Base-by-base conservation (phyloP, 1,140 invertebrate species). In the Drosophila seguyi region DNA sequence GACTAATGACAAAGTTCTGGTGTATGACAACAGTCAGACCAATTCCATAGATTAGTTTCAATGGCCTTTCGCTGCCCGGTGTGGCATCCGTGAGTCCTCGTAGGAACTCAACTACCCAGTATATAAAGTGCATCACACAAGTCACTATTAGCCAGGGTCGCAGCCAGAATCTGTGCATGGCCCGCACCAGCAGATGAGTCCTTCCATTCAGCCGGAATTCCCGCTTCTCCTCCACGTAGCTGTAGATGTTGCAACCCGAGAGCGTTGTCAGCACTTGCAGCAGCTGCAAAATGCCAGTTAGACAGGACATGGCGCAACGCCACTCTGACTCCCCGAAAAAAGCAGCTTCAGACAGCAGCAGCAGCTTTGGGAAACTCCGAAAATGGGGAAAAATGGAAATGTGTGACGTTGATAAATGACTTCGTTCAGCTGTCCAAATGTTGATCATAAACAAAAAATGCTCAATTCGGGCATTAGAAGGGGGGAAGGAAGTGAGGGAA, bases 211-310 rank as follows among this genome's bases (percentile, higher is more conserved):
- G 20, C 22, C 20, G 20, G 13, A 85, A 85, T 6, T 41, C 42
- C 25, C 45, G 31, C 10, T n/a, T 39, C 8, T 52, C 14, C 11
- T 42, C 39, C 29, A 27, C 18, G 34, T 59, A 75, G 10, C 18
- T 48, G 53, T 75, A 86, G n/a, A 86, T 63, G 42, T 86, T 86
- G 50, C 82, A 86, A 34, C 82, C 82, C 18, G 60, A 48, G 13
- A 81, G 36, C 36, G 65, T 63, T 58, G 68, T 39, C 53, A 86
- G n/a, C 38, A 67, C 7, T 27, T 48, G 74, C 60, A 86, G 50
- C 22, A 78, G 42, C 38, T 72, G 67, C 41, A 86, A 18, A 42
- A 74, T 16, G 48, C 42, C 58, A 66, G 74, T 75, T 69, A 86
- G 57, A 58, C 42, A 61, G 57, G 78, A 81, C 82, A 86, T 85